Base-by-base conservation (phyloP, 2,113 vertebrate species). In the Synchiropus splendidus region DNA sequence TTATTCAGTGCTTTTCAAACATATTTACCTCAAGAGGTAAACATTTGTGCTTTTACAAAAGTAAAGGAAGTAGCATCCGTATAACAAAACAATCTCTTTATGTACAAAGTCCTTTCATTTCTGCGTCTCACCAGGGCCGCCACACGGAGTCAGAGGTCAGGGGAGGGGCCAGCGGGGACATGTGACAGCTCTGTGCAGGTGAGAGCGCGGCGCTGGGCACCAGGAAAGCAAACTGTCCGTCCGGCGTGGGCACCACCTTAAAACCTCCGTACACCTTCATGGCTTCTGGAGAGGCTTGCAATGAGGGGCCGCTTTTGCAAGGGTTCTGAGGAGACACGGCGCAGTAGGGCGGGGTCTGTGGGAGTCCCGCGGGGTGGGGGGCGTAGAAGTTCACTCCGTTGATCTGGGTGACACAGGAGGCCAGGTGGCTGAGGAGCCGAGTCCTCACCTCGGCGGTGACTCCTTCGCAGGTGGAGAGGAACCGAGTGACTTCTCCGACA, bases 381-480 rank as follows among this genome's bases (percentile, higher is more conserved):
- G 83, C 70, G 0, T 83, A 82, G 64, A 86, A 85, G 81, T 86
- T 91, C 71, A 88, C 82, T 12, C 83, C 72, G 58, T 86, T 87
- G 82, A 94, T 89, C 72, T 94, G 92, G 58, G 88, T 86, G 85
- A 94, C 89, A 62, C 94, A 94, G 78, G 86, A 83, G 37, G 92
- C 87, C 81, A 97, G 80, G 83, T 97, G 94, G 55, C 87, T 80
- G 45, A 98, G 86, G 47, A 97, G 89, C 31, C 86, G 86, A 14
- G 89, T 90, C 66, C 91, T 88, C 69, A 90, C 88, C 48, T 97
- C 92, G 0, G 87, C 74, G 83, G 90, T 92, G 45, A 93, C 88
- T 0, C 90, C 92, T 74, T 97, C 92, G 12, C 90, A 92, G 12
- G 90, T 90, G 67, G 94, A 98, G 55, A 98, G 86, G 79, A 97